These are phyloP conservation scores for Microcebus lehilahytsara DNA, from an alignment of 2,113 vertebrate genomes.

Conservation along the genomic window DNA sequence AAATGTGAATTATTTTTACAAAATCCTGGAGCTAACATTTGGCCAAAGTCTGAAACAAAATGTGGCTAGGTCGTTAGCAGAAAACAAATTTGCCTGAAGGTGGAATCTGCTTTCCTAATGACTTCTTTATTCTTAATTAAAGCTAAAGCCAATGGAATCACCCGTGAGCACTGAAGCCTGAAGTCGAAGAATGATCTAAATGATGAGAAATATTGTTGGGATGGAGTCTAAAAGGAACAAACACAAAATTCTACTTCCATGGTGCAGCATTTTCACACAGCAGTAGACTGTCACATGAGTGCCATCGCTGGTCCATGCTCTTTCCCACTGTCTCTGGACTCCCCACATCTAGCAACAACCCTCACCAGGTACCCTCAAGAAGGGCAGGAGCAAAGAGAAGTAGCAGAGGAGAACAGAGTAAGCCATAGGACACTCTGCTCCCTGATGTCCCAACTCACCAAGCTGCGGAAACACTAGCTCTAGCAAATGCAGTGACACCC, in stretches of 20 bases:
- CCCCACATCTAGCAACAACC: neutral
- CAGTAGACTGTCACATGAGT: too few species aligned
- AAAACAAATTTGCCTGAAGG: slow-evolving; percentile 32
- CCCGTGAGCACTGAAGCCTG: neutral
- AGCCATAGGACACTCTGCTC: neutral
- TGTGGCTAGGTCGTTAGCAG: neutral
- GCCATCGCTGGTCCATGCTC: neutral
- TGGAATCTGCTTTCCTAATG: neutral
- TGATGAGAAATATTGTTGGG: neutral
- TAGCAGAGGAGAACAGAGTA: neutral
- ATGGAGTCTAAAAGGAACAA: neutral
- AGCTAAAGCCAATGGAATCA: neutral
- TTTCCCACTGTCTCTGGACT: neutral
- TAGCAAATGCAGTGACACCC: too few species aligned
- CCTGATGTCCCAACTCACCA: neutral
- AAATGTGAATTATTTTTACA: neutral
- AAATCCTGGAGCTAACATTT: neutral
- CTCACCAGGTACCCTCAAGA: neutral
- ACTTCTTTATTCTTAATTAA: slow-evolving; percentile 57
- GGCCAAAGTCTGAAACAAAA: neutral
- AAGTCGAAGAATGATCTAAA: neutral
- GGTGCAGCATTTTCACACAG: neutral
- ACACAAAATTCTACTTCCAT: neutral
- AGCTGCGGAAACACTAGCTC: neutral
- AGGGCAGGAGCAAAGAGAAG: neutral